A percentile compares a stretch with the other conserved stretches of the same genome.
Conservation (phyloP, 1,140 invertebrate genomes). For the Zaprionus inermis region DNA sequence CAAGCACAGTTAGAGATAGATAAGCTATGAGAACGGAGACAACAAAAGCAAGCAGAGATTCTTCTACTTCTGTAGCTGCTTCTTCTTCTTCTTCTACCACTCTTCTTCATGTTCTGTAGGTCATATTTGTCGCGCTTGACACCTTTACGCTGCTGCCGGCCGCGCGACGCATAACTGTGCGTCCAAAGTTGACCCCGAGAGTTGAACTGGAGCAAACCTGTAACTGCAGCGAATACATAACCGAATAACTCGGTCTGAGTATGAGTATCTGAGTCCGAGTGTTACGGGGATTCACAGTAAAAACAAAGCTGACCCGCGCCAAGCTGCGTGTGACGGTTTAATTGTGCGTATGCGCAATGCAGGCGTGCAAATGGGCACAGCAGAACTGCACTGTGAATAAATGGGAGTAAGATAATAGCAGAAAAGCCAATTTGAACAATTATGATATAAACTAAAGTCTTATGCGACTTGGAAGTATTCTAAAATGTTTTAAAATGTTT, state of each 20-base stretch:
- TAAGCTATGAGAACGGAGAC: slow-evolving; percentile 16
- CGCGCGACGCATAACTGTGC: slow-evolving; percentile 40
- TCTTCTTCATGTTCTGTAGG: slow-evolving; percentile 27
- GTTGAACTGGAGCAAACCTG: background rate
- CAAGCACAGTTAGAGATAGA: slow-evolving; percentile 42
- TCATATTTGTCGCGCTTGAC: slow-evolving; percentile 43
- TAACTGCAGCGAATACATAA: slow-evolving; percentile 40
- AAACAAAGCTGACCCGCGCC: background rate
- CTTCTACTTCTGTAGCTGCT: slow-evolving; percentile 2
- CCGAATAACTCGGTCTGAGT: slow-evolving; percentile 10
- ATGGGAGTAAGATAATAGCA: no score
- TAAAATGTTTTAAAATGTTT: background rate
- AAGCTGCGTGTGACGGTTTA: slow-evolving; percentile 16
- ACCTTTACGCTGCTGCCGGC: slow-evolving; percentile 47
- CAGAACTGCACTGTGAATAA: background rate
- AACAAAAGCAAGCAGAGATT: slow-evolving; percentile 9
- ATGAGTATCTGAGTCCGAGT: slow-evolving; percentile 8
- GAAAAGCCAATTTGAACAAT: no score
- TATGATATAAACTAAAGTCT: no score
- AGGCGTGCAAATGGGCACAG: slow-evolving; percentile 18
- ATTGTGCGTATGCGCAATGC: slow-evolving; percentile 52
- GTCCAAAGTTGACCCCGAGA: slow-evolving; percentile 23
- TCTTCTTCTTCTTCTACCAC: background rate
- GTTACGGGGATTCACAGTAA: slow-evolving; percentile 14
- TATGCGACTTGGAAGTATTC: no score